A percentile compares a stretch with the other conserved stretches of the same genome.
These are phyloP conservation scores for Cryptus viduatorius DNA, from an alignment of 2,888 invertebrate species.

Conservation along the genomic window DNA sequence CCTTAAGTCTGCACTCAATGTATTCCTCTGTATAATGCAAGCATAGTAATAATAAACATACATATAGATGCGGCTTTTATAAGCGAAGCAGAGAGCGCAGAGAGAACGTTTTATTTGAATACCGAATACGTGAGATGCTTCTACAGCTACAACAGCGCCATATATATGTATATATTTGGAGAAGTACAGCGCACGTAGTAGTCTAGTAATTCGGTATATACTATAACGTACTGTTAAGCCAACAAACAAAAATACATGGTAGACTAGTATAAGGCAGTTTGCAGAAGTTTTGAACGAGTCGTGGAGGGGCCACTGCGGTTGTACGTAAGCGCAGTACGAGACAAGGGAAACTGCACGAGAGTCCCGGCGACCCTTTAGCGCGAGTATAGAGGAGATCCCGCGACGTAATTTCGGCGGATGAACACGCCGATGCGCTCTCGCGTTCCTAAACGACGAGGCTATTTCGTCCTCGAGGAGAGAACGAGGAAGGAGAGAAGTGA, in stretches of 20 bases:
- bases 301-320: conserved; percentile 61
- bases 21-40: conserved; percentile 15
- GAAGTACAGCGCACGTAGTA: conserved; percentile 35
- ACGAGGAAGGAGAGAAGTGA: conserved; percentile 28
- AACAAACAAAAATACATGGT: conserved; percentile 64
- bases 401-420: conserved; percentile 77
- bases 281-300: conserved; percentile 66
- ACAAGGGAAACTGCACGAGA: conserved; percentile 54
- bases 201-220: conserved; percentile 53
- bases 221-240: conserved; percentile 40
- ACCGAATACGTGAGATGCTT: conserved; percentile 48
- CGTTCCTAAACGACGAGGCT: conserved; percentile 76
- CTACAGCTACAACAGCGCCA: conserved; percentile 1
- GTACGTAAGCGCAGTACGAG: conserved; percentile 24
- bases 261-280: conserved; percentile 58
- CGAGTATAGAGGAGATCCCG: conserved; percentile 67
- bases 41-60: conserved; percentile 35
- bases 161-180: neutral
- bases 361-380: conserved; percentile 74
- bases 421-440: conserved; percentile 34
- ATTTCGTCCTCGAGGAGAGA: conserved; percentile 70
- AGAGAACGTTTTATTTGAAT: conserved; percentile 52
- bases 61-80: conserved; percentile 39
- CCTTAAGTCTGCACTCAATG: neutral
- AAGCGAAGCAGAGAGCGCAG: neutral